A percentile compares a stretch with the other conserved stretches of the same genome.
Conservation (phyloP, 2,113 vertebrate genomes). For the Xenopus laevis region DNA sequence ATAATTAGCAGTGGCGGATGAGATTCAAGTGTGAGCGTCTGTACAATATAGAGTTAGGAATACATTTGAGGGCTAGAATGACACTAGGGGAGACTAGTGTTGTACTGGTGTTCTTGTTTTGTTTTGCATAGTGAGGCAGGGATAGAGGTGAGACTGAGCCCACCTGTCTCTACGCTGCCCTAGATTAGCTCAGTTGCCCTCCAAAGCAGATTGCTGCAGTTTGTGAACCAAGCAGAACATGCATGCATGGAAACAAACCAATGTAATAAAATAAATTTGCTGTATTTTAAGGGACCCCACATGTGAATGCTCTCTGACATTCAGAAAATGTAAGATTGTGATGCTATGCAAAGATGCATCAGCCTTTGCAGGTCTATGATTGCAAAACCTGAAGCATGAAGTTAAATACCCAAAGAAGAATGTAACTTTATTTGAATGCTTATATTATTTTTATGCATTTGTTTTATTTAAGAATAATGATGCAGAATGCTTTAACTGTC, state of each 20-base stretch:
- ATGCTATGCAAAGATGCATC: constrained; percentile 1
- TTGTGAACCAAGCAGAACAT: too few relatives aligned
- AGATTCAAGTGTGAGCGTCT: too few relatives aligned
- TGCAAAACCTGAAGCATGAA: constrained; percentile 26
- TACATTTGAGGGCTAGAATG: too few relatives aligned
- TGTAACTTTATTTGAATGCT: neutral
- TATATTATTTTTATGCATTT: neutral
- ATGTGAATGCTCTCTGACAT: neutral
- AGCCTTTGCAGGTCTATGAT: constrained; percentile 4
- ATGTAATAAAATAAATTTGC: neutral
- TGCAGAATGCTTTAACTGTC: neutral
- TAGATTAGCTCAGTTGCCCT: too few relatives aligned
- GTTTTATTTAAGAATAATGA: neutral
- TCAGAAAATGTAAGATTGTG: neutral
- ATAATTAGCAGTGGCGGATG: too few relatives aligned
- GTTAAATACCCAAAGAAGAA: constrained; percentile 7
- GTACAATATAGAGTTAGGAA: too few relatives aligned
- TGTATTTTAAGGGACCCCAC: neutral
- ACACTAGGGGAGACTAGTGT: too few relatives aligned
- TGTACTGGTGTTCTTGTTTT: too few relatives aligned
- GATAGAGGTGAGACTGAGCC: too few relatives aligned
- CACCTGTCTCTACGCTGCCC: too few relatives aligned
- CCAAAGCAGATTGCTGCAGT: too few relatives aligned
- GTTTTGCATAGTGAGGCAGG: too few relatives aligned
- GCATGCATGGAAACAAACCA: neutral